Evolutionary conservation across 2,888 invertebrate species (phyloP).

Genomic region (Acanthopleura granulata): DNA sequence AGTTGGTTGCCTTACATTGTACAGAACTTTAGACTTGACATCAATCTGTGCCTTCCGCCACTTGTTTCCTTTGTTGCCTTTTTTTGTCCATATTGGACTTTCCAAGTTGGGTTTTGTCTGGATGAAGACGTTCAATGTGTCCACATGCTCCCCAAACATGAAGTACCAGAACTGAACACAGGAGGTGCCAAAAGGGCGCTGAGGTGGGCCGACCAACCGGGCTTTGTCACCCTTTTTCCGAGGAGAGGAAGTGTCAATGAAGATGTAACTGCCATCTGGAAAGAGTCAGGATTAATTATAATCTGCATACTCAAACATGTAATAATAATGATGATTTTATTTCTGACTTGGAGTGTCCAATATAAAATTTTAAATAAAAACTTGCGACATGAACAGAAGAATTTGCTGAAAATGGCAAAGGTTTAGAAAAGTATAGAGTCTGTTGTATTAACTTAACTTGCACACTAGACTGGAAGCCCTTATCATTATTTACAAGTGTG

Average conservation of each 20-base stretch:
- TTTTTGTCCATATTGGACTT: slow-evolving; percentile 31
- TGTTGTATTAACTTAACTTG: too few relatives aligned
- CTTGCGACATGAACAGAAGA: too few relatives aligned
- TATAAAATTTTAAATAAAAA: too few relatives aligned
- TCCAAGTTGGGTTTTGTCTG: slow-evolving; percentile 31
- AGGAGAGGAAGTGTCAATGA: slow-evolving; percentile 53
- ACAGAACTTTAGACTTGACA: slow-evolving; percentile 41
- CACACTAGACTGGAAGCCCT: too few relatives aligned
- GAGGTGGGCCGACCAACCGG: slow-evolving; percentile 39
- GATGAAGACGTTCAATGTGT: slow-evolving; percentile 52
- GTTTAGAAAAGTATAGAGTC: too few relatives aligned
- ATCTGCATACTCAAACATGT: too few relatives aligned
- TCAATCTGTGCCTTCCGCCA: slow-evolving; percentile 52
- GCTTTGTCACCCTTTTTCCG: slow-evolving; percentile 41
- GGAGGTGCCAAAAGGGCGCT: slow-evolving; percentile 35
- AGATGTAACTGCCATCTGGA: slow-evolving; percentile 47
- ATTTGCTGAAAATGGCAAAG: too few relatives aligned
- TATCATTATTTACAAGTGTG: too few relatives aligned
- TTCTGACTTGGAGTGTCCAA: too few relatives aligned
- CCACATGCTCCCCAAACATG: slow-evolving; percentile 56
- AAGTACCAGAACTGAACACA: slow-evolving; percentile 65
- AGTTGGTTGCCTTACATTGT: slow-evolving; percentile 38
- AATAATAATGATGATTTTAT: too few relatives aligned
- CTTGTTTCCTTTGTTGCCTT: slow-evolving; percentile 45
- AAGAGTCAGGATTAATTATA: neutral